Evolutionary conservation across 2,113 vertebrate genomes (phyloP).

Genomic region (Pipra filicauda): DNA sequence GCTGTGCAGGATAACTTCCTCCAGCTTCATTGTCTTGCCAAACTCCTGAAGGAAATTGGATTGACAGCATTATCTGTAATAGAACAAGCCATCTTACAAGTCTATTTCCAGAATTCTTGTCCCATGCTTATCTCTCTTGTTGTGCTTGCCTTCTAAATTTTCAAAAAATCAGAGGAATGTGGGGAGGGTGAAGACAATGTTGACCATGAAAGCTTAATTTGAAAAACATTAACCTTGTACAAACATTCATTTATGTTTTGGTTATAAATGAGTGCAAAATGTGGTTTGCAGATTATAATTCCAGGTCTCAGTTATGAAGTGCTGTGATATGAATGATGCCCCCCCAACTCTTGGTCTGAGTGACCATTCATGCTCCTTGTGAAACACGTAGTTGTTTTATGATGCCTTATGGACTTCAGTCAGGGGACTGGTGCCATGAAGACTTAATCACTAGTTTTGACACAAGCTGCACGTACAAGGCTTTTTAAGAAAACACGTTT

Average conservation of each 20-base stretch:
- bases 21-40: neutral
- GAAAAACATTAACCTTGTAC: neutral
- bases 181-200: neutral
- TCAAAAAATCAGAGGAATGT: neutral
- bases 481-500: neutral
- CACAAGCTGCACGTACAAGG: neutral
- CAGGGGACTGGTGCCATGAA: neutral
- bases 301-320: neutral
- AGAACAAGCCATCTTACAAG: neutral
- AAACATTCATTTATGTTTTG: neutral
- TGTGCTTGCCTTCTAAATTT: neutral
- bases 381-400: neutral
- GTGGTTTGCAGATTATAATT: neutral
- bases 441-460: neutral
- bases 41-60: conserved; percentile 26
- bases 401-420: neutral
- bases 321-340: neutral
- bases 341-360: neutral
- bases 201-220: neutral
- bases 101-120: neutral
- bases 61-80: conserved; percentile 31
- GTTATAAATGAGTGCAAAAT: neutral
- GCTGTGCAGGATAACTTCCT: neutral
- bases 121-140: neutral
- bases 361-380: neutral